A percentile compares a stretch with the other conserved stretches of the same genome.
These are phyloP conservation scores for Conus ventricosus DNA, from an alignment of 1,140 invertebrate species.

Conservation along the genomic window DNA sequence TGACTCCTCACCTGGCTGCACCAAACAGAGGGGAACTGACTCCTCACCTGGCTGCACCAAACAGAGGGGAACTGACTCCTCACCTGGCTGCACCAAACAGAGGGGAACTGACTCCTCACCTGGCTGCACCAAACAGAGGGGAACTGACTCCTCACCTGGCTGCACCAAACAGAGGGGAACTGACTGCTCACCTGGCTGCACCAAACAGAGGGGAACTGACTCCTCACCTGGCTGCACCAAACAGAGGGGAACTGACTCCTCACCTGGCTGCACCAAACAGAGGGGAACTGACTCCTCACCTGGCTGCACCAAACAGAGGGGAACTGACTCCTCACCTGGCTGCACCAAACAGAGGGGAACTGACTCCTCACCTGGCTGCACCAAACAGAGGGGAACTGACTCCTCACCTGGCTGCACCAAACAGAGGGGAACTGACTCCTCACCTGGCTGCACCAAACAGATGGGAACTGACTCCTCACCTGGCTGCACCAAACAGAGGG, in stretches of 20 bases:
- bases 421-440: conserved; percentile 53
- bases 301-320: conserved; percentile 54
- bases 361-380: conserved; percentile 47
- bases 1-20: conserved; percentile 47
- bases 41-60: conserved; percentile 55
- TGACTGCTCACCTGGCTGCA: conserved; percentile 47
- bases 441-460: conserved; percentile 56
- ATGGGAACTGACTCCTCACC: conserved; percentile 55
- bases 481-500: conserved; percentile 54
- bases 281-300: conserved; percentile 55
- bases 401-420: conserved; percentile 55
- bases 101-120: conserved; percentile 55
- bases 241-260: conserved; percentile 53
- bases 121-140: conserved; percentile 54
- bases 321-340: conserved; percentile 54
- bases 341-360: conserved; percentile 57
- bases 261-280: conserved; percentile 56
- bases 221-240: conserved; percentile 55
- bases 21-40: conserved; percentile 61
- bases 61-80: conserved; percentile 53
- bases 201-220: conserved; percentile 61
- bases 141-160: conserved; percentile 54
- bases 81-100: conserved; percentile 56
- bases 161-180: conserved; percentile 57
- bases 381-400: conserved; percentile 61